Percentiles rank a stretch among this genome's conserved stretches.
Conservation (phyloP, 1,140 invertebrate species). For the Halyomorpha halys region DNA sequence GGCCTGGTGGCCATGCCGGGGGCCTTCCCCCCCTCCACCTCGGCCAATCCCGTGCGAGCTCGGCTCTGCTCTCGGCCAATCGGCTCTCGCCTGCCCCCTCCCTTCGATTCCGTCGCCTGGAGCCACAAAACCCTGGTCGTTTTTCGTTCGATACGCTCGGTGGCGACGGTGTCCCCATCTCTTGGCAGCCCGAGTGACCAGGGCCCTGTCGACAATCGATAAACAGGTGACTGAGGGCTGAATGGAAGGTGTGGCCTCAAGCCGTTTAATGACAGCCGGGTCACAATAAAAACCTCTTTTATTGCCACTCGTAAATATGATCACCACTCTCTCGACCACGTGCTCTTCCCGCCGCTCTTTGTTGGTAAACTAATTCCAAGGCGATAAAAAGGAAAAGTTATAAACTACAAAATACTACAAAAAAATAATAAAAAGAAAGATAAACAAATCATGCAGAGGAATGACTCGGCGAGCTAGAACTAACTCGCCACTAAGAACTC, state of each 20-base stretch:
- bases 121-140: conserved; percentile 6
- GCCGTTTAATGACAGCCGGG: conserved; percentile 14
- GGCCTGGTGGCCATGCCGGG: conserved; percentile 7
- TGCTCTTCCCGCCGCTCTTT: conserved; percentile 7
- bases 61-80: conserved; percentile 8
- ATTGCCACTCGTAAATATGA: conserved; percentile 26
- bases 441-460: conserved; percentile 1
- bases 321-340: conserved; percentile 17
- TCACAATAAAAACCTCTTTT: conserved; percentile 25
- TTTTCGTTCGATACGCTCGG: conserved; percentile 18
- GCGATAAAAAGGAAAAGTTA: conserved; percentile 11
- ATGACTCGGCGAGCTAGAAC: too few relatives aligned
- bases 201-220: not conserved
- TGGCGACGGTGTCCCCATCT: conserved; percentile 10
- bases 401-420: conserved; percentile 9
- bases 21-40: conserved; percentile 17
- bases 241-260: conserved; percentile 10
- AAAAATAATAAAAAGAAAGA: conserved; percentile 8
- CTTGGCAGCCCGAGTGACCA: conserved; percentile 1
- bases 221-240: conserved; percentile 10
- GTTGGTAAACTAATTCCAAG: conserved; percentile 15
- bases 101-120: conserved; percentile 3
- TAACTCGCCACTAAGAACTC: too few relatives aligned
- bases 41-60: conserved; percentile 9
- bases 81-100: conserved; percentile 15